These are phyloP conservation scores for Xyrichtys novacula DNA, from an alignment of 2,797 vertebrate genomes.

Conservation along the genomic window DNA sequence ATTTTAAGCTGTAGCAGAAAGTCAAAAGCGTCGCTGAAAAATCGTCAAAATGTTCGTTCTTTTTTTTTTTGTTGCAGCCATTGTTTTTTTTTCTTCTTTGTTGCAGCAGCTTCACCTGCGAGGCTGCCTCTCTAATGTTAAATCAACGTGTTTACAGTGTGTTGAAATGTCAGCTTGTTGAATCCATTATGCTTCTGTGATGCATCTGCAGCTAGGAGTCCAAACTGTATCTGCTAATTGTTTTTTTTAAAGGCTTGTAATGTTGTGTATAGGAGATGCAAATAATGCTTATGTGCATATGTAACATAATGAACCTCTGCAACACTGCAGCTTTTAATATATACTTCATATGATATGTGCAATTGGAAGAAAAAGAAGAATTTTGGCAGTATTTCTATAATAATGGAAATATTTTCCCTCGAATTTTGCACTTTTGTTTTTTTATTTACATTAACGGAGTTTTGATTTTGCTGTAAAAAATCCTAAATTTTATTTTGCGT, in stretches of 20 bases:
- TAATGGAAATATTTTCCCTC: conserved; percentile 40
- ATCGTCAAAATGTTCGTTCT: neutral
- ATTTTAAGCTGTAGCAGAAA: conserved; percentile 65
- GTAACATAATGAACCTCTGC: conserved; percentile 69
- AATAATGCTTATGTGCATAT: conserved; percentile 76
- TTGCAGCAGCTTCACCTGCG: conserved; percentile 37
- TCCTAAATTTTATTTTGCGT: no score
- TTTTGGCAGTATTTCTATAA: conserved; percentile 78
- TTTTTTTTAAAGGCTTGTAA: conserved; percentile 65
- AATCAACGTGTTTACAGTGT: conserved; percentile 57
- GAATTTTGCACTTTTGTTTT: conserved; percentile 49
- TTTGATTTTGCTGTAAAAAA: no score
- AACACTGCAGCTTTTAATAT: conserved; percentile 66
- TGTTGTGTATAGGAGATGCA: conserved; percentile 69
- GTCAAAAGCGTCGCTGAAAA: conserved; percentile 39
- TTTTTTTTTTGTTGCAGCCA: conserved; percentile 25
- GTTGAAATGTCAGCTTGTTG: conserved; percentile 46
- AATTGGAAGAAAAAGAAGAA: conserved; percentile 44
- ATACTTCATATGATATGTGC: conserved; percentile 43
- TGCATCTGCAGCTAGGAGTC: conserved; percentile 54
- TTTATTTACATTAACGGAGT: conserved; percentile 14
- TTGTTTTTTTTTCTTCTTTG: conserved; percentile 18
- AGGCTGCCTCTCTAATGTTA: conserved; percentile 42
- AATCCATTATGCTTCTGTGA: conserved; percentile 62
- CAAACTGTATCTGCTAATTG: conserved; percentile 65